Conservation (phyloP, 2,113 vertebrate species). For the Oryctolagus cuniculus region mOryCun1.1 NC_091433.1:176519501-176520000, state of each 20-base stretch:
- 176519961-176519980: background rate
- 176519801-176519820: background rate
- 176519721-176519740: background rate
- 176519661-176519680: background rate
- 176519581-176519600: conserved; percentile 71
- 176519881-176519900: background rate
- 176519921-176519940: background rate
- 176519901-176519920: background rate
- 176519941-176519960: background rate
- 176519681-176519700: background rate
- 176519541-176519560: fast-evolving
- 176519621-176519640: conserved; percentile 22
- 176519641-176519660: background rate
- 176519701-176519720: background rate
- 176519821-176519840: background rate
- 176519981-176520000: background rate
- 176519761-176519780: background rate
- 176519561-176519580: background rate
- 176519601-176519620: background rate
- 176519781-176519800: background rate
- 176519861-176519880: conserved; percentile 8
- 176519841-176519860: background rate
- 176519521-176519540: background rate
- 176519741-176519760: background rate
- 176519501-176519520: background rate